A percentile compares a stretch with the other conserved stretches of the same genome.
Conservation (phyloP, 2,888 invertebrate genomes). For the Plebejus argus region DNA sequence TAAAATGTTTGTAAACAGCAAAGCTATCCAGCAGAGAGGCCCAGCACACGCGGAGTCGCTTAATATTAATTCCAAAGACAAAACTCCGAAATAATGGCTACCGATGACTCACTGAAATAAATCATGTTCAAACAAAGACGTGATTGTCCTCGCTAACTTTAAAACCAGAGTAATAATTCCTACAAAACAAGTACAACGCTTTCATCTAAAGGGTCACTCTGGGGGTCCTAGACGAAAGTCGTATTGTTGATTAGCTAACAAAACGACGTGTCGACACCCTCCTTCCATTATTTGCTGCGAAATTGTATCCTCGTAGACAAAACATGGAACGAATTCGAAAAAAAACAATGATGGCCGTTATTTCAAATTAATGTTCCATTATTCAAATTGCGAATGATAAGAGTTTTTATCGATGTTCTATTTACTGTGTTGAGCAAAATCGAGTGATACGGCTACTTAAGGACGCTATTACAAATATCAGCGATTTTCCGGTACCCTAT, state of each 20-base stretch:
- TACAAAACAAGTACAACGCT: constrained; percentile 67
- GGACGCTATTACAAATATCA: too few species aligned
- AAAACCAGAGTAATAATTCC: constrained; percentile 80
- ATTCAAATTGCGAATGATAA: constrained; percentile 46
- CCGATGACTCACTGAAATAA: constrained; percentile 77
- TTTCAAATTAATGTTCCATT: constrained; percentile 62
- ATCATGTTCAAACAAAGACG: constrained; percentile 68
- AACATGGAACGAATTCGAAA: constrained; percentile 63
- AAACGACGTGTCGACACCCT: constrained; percentile 77
- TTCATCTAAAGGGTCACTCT: constrained; percentile 69
- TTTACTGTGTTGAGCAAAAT: background rate
- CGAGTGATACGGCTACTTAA: background rate
- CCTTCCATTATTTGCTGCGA: constrained; percentile 67
- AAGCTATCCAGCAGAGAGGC: constrained; percentile 71
- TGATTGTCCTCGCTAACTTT: constrained; percentile 69
- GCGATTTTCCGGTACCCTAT: too few species aligned
- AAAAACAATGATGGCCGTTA: constrained; percentile 57
- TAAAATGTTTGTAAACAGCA: constrained; percentile 80
- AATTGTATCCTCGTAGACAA: constrained; percentile 67
- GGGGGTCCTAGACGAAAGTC: constrained; percentile 65
- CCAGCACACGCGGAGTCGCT: constrained; percentile 49
- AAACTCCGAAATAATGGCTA: constrained; percentile 65
- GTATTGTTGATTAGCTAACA: constrained; percentile 74
- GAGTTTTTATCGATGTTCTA: constrained; percentile 39
- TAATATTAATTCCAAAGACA: constrained; percentile 59